These are phyloP conservation scores for Drosophila rhopaloa DNA, from an alignment of 1,140 invertebrate genomes.

Conservation along the genomic window DNA sequence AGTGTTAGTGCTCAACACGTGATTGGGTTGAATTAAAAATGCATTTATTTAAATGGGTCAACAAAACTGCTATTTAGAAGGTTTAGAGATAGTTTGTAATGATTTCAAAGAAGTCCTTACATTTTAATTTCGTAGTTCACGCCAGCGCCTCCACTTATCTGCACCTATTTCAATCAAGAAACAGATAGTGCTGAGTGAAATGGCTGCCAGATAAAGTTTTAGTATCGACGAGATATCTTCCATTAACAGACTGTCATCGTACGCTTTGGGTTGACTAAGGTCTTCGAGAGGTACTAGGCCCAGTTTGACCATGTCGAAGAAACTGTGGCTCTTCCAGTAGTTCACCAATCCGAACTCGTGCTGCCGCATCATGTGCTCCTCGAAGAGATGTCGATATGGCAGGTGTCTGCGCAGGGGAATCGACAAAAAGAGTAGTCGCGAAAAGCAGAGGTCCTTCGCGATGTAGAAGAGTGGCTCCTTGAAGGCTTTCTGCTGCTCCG, in stretches of 20 bases:
- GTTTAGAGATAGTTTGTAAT: no score
- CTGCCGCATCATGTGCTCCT: slow-evolving; percentile 40
- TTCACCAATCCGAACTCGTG: slow-evolving; percentile 47
- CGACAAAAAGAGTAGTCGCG: slow-evolving; percentile 12
- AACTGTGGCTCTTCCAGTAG: slow-evolving; percentile 39
- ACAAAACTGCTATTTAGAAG: no score
- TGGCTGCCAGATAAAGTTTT: slow-evolving; percentile 10
- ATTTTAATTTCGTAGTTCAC: no score
- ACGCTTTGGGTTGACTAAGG: slow-evolving; percentile 2
- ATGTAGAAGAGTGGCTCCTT: slow-evolving; percentile 42
- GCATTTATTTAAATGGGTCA: no score
- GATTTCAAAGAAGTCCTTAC: no score
- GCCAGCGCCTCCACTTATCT: neutral
- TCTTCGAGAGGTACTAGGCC: slow-evolving; percentile 20
- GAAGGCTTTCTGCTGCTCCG: slow-evolving; percentile 53
- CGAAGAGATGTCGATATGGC: slow-evolving; percentile 57
- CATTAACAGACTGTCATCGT: neutral
- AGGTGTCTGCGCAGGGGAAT: slow-evolving; percentile 32
- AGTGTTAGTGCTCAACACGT: neutral
- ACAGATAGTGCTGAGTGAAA: slow-evolving; percentile 6
- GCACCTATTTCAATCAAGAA: slow-evolving; percentile 33
- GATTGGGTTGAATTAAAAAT: neutral
- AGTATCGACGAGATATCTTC: slow-evolving; percentile 45
- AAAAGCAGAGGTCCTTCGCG: slow-evolving; percentile 45
- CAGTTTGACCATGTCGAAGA: slow-evolving; percentile 53